phyloP scores from a whole-genome alignment of 2,888 invertebrate genomes.

The Pegoplata infirma region DNA sequence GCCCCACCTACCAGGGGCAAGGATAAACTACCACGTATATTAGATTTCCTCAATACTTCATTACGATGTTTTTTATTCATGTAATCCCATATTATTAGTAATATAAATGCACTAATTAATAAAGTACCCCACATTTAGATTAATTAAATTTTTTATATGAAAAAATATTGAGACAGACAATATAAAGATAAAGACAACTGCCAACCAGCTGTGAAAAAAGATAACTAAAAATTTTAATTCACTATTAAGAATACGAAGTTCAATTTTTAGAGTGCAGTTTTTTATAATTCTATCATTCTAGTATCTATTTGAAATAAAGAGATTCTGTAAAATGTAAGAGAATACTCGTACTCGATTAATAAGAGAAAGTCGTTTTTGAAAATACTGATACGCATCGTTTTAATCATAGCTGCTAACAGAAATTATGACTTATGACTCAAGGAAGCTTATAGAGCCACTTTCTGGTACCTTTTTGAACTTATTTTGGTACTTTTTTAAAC shows the following conservation, averaged over 20 bases:
- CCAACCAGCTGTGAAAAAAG: neutral
- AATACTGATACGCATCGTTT: too few species aligned
- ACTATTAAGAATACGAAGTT: neutral
- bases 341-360: too few species aligned
- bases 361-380: too few species aligned
- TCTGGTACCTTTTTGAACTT: too few species aligned
- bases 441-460: too few species aligned
- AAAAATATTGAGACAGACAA: neutral
- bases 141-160: neutral
- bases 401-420: too few species aligned
- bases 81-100: conserved; percentile 60
- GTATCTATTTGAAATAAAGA: too few species aligned
- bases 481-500: too few species aligned
- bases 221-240: neutral
- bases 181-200: neutral
- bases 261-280: neutral
- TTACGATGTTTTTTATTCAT: conserved; percentile 58
- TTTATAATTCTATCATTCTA: too few species aligned
- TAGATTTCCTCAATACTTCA: conserved; percentile 48
- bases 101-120: conserved; percentile 34
- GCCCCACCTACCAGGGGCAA: conserved; percentile 53
- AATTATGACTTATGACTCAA: too few species aligned
- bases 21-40: conserved; percentile 34
- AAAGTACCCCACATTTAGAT: conserved; percentile 47
- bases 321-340: too few species aligned